phyloP scores from a whole-genome alignment of 2,113 vertebrate genomes.

The Erpornis zantholeuca region DNA sequence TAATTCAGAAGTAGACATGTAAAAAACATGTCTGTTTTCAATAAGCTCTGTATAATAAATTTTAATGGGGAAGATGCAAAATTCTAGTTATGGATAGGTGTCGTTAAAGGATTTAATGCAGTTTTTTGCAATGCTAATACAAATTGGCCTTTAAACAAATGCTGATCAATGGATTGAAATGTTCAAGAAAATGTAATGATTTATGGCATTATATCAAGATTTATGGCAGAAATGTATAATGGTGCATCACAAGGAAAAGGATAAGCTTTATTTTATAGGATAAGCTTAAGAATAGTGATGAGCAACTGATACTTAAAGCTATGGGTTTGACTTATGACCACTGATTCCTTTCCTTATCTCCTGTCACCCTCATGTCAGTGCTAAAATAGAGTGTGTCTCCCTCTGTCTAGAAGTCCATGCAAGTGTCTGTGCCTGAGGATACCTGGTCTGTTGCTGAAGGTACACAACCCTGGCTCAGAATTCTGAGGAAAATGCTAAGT shows the following conservation, averaged over 20 bases:
- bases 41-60: background rate
- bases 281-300: background rate
- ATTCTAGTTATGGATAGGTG: background rate
- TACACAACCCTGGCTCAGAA: accelerated
- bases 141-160: background rate
- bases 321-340: background rate
- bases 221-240: background rate
- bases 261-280: background rate
- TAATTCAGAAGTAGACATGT: background rate
- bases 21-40: background rate
- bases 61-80: background rate
- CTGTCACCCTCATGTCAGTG: background rate
- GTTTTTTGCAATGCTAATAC: background rate
- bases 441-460: background rate
- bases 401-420: background rate
- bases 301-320: background rate
- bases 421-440: background rate
- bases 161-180: background rate
- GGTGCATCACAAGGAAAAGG: background rate
- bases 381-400: background rate
- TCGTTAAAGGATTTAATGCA: background rate
- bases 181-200: background rate
- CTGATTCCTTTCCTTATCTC: background rate
- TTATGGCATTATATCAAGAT: background rate
- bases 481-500: background rate